phyloP scores from a whole-genome alignment of 1,140 invertebrate species.

The Heliconius melpomene region DNA sequence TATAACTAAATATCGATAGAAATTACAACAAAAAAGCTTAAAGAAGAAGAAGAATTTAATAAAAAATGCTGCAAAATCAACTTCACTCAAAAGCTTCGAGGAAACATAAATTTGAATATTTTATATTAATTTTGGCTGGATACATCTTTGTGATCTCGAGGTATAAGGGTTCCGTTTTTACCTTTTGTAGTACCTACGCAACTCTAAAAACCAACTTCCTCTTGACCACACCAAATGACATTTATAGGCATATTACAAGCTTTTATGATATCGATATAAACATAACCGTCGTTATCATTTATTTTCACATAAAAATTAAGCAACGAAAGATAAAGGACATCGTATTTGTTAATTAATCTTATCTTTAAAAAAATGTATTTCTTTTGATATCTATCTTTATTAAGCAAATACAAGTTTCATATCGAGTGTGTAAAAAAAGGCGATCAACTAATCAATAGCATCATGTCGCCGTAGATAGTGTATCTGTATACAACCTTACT shows the following conservation, averaged over 20 bases:
- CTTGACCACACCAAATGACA: neutral
- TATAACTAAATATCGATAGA: neutral
- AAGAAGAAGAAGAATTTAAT: too few species aligned
- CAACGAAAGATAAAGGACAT: constrained; percentile 5
- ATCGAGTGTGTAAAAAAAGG: constrained; percentile 41
- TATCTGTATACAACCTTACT: constrained; percentile 71
- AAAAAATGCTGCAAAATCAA: too few species aligned
- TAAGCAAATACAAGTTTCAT: constrained; percentile 31
- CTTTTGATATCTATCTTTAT: constrained; percentile 28
- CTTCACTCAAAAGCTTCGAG: too few species aligned
- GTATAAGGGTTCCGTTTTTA: too few species aligned
- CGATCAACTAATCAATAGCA: constrained; percentile 61
- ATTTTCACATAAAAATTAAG: neutral
- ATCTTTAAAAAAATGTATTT: constrained; percentile 27
- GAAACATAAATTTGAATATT: too few species aligned
- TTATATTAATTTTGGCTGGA: too few species aligned
- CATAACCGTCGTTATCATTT: constrained; percentile 12
- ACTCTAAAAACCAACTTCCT: neutral
- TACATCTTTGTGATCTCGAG: too few species aligned
- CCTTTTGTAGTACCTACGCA: too few species aligned
- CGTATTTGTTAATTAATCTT: constrained; percentile 26
- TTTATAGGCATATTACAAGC: neutral
- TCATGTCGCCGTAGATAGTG: constrained; percentile 66
- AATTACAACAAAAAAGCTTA: neutral
- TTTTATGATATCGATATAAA: neutral